phyloP scores from a whole-genome alignment of 2,113 vertebrate genomes.

The Glareola pratincola region DNA sequence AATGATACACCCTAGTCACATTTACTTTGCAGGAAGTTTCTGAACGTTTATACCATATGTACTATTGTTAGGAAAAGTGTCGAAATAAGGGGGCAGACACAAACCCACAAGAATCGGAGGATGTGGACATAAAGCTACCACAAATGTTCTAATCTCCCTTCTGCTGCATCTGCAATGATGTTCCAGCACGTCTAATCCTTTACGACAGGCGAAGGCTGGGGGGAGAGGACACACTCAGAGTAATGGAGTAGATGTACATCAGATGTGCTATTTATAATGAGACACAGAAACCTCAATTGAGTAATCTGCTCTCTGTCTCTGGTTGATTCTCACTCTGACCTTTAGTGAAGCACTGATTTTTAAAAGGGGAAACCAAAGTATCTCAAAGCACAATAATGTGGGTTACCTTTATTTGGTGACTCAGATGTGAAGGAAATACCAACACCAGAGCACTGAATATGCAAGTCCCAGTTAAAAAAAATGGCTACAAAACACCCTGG shows the following conservation, averaged over 20 bases:
- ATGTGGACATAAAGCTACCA: neutral
- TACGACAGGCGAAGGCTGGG: neutral
- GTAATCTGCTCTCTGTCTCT: neutral
- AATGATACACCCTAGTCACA: neutral
- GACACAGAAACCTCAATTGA: neutral
- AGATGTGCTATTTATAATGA: accelerated
- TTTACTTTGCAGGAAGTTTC: neutral
- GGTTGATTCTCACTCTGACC: neutral
- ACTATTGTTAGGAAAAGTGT: neutral
- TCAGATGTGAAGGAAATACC: neutral
- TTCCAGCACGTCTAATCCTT: neutral
- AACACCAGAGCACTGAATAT: neutral
- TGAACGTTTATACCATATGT: neutral
- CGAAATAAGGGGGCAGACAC: neutral
- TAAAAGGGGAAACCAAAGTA: neutral
- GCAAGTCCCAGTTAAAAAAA: neutral
- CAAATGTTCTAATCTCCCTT: neutral
- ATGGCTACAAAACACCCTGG: accelerated
- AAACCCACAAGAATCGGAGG: neutral
- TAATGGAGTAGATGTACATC: neutral
- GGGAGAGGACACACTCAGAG: neutral
- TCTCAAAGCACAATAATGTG: accelerated
- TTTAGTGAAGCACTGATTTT: neutral
- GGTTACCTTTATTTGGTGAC: neutral
- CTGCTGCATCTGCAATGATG: neutral